A percentile compares a stretch with the other conserved stretches of the same genome.
Evolutionary conservation across 2,797 vertebrate genomes (phyloP).

Genomic region (Podarcis lilfordi): DNA sequence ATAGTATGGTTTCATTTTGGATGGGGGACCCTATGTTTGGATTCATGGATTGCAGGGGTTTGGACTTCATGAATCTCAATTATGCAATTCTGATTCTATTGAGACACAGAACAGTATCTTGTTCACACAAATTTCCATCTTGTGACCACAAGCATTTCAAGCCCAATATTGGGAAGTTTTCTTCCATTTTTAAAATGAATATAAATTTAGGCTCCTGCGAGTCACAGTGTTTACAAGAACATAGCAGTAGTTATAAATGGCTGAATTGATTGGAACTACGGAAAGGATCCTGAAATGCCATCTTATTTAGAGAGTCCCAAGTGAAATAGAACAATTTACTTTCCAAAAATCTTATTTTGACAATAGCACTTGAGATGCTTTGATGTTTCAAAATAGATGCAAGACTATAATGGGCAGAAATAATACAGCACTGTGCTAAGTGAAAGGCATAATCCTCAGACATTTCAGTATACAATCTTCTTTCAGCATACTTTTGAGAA

Average conservation of each 20-base stretch:
- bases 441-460: slow-evolving; percentile 9
- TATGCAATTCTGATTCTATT: too few species aligned
- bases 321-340: background rate
- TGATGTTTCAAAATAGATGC: background rate
- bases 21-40: too few species aligned
- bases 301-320: background rate
- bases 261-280: slow-evolving; percentile 3
- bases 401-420: slow-evolving; percentile 2
- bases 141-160: background rate
- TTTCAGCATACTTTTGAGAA: slow-evolving; percentile 11
- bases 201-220: background rate
- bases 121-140: background rate
- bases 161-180: background rate
- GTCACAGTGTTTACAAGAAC: background rate
- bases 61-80: too few species aligned
- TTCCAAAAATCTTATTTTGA: background rate
- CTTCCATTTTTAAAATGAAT: slow-evolving; percentile 4
- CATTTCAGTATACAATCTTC: background rate
- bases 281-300: background rate
- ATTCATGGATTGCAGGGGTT: too few species aligned
- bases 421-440: slow-evolving; percentile 28
- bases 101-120: background rate
- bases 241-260: background rate
- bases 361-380: slow-evolving; percentile 11
- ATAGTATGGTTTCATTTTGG: too few species aligned